phyloP scores from a whole-genome alignment of 2,113 vertebrate species.

The Ciconia boyciana region DNA sequence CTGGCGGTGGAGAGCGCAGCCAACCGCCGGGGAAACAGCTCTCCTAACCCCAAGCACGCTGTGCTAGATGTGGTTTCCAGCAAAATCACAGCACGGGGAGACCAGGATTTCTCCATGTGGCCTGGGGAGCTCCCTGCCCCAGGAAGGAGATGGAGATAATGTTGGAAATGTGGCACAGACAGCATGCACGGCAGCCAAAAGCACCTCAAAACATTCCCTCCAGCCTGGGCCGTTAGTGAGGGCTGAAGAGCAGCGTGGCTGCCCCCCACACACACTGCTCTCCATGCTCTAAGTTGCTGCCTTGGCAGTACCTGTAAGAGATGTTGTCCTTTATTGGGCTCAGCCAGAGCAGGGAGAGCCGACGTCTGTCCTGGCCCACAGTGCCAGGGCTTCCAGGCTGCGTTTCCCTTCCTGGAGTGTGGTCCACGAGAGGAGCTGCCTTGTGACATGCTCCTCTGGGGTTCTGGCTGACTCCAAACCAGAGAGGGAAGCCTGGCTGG shows the following conservation, averaged over 20 bases:
- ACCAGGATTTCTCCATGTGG: neutral
- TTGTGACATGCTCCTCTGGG: neutral
- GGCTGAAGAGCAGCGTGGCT: neutral
- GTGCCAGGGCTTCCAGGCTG: neutral
- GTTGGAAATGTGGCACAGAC: rapidly evolving
- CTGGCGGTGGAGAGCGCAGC: neutral
- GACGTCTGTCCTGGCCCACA: too few relatives aligned
- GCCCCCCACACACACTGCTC: rapidly evolving
- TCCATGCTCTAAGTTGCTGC: neutral
- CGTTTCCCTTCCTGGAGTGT: neutral
- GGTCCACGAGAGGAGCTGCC: neutral
- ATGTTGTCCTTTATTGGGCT: neutral
- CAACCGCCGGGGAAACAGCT: rapidly evolving
- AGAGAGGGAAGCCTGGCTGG: neutral
- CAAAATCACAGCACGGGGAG: neutral
- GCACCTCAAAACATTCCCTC: neutral
- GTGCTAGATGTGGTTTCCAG: neutral
- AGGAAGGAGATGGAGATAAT: neutral
- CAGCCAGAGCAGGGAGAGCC: neutral
- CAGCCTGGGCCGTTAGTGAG: neutral
- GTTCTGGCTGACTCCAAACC: neutral
- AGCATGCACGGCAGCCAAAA: neutral
- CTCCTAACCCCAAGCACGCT: neutral
- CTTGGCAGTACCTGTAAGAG: neutral
- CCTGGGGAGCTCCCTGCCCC: neutral